Conservation (phyloP, 2,797 vertebrate genomes). For the Podarcis siculus region DNA sequence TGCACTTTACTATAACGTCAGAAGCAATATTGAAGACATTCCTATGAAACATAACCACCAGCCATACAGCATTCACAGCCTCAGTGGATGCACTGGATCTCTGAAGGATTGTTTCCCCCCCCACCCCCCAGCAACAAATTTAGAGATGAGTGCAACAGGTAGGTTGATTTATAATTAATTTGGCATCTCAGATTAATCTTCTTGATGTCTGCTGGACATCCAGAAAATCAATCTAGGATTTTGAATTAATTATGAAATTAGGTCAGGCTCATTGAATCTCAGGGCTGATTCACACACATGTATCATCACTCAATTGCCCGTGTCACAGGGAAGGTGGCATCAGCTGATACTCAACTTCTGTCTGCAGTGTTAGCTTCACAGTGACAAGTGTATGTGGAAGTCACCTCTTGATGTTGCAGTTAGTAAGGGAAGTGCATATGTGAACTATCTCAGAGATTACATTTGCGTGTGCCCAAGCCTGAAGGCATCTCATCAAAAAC, state of each 20-base stretch:
- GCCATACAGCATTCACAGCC: neutral
- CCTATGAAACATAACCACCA: neutral
- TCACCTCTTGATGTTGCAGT: neutral
- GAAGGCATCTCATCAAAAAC: neutral
- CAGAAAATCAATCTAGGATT: neutral
- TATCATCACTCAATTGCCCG: neutral
- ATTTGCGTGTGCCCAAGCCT: neutral
- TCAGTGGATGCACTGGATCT: neutral
- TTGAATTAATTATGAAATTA: conserved; percentile 10
- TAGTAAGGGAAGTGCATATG: neutral
- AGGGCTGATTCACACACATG: neutral
- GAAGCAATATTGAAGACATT: neutral
- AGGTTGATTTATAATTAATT: neutral
- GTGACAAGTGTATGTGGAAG: neutral
- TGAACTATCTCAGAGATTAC: neutral
- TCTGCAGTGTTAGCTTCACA: neutral
- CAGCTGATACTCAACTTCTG: neutral
- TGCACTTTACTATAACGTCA: neutral
- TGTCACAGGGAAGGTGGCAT: neutral
- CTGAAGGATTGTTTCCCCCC: neutral
- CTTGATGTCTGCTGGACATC: neutral
- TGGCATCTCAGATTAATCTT: neutral
- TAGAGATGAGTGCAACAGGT: neutral
- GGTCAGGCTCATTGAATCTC: neutral
- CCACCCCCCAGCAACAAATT: neutral